Conservation (phyloP, 2,797 vertebrate species). For the Cynopterus sphinx region DNA sequence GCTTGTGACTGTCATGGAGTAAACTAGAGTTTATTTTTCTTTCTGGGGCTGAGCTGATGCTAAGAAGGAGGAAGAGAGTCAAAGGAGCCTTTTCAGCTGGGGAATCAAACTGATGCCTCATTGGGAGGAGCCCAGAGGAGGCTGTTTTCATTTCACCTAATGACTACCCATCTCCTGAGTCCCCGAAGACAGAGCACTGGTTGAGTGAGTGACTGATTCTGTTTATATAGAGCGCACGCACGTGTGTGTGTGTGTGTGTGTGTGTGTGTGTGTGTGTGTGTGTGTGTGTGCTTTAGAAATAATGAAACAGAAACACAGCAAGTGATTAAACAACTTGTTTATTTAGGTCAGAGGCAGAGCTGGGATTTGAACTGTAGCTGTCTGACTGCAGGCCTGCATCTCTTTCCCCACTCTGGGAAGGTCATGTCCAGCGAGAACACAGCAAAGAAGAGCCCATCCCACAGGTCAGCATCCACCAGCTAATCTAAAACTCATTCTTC, state of each 20-base stretch:
- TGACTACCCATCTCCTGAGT: fast-evolving
- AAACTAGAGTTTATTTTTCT: conserved; percentile 17
- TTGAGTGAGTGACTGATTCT: background rate
- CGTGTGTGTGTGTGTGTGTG: background rate
- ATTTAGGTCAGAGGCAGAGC: background rate
- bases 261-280: background rate
- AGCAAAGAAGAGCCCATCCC: background rate
- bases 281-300: background rate
- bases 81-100: conserved; percentile 2
- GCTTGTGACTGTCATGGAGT: background rate
- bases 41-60: conserved; percentile 23
- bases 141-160: background rate
- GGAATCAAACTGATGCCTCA: background rate
- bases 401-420: fast-evolving
- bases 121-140: background rate
- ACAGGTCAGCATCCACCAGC: background rate
- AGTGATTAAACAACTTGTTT: background rate
- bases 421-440: background rate
- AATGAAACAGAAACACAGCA: background rate
- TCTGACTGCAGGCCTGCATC: background rate
- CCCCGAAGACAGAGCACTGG: fast-evolving
- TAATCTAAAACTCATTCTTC: background rate
- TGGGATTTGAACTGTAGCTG: background rate
- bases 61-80: background rate
- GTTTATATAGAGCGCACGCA: background rate